A percentile compares a stretch with the other conserved stretches of the same genome.
Evolutionary conservation across 2,113 vertebrate genomes (phyloP).

Genomic region (Clupea harengus): DNA sequence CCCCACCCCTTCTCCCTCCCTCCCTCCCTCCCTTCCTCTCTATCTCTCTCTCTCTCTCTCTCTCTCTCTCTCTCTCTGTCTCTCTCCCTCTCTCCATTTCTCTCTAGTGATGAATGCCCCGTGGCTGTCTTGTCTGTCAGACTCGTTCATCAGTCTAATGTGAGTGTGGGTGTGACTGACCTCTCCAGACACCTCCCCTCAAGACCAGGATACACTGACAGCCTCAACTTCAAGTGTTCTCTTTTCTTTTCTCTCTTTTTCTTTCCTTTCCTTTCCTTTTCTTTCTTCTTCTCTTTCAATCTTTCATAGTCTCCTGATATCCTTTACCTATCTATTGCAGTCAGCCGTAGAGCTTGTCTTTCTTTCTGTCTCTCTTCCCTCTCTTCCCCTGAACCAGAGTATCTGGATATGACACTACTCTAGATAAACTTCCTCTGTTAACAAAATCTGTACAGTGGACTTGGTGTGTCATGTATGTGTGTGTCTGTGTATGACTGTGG

Average conservation of each 20-base stretch:
- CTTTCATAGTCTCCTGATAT: no score
- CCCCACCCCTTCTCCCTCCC: not conserved
- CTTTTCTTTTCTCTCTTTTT: not conserved
- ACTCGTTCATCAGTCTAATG: constrained; percentile 5
- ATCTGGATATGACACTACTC: not conserved
- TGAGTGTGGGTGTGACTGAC: not conserved
- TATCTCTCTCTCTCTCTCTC: not conserved
- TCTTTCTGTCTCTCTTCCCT: not conserved
- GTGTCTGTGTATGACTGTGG: not conserved
- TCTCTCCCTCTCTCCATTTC: no score
- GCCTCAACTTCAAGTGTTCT: not conserved
- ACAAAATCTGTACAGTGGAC: not conserved
- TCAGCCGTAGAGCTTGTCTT: no score
- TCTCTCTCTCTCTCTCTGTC: not conserved
- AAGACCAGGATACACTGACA: no score
- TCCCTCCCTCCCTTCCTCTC: not conserved
- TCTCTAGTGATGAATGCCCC: not conserved
- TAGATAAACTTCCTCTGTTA: not conserved
- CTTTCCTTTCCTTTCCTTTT: not conserved
- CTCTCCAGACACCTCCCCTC: not conserved
- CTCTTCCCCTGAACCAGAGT: not conserved
- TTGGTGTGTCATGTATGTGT: not conserved
- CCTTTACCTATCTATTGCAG: no score
- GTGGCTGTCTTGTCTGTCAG: not conserved
- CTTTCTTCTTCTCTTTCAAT: not conserved